Base-by-base conservation (phyloP, 1,140 invertebrate genomes). In the Megalonaias nervosa region DNA sequence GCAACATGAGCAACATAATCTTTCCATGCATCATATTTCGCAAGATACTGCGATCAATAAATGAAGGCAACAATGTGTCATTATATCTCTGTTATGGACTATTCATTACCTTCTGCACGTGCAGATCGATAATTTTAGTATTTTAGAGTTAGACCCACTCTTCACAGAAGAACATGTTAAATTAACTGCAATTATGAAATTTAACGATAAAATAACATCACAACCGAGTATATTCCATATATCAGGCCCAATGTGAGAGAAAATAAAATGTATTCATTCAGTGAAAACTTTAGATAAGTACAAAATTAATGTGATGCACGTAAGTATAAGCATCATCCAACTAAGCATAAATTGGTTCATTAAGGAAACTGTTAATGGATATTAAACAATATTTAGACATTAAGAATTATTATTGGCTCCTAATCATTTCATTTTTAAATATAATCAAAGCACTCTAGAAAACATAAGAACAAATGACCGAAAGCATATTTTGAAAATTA, bases 41-140 rank as follows among this genome's bases (percentile, higher is more conserved):
- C 60, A 48, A 31, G 56, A 23, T n/a, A 48, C 17, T 21, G 65
- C 62, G 57, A 59, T 65, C 21, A 73, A 73, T 31, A n/a, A 73
- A 23, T 21, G 31, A 23, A 23, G 67, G 60, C 13, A 56, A 57
- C 0, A 17, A 78, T 60, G 23, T 73, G 64, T 57, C 38, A 31
- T 48, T 16, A 73, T 5, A 55, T n/a, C 5, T 64, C 60, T 19
- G 61, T 73, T 14, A 73, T 65, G 13, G 61, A 73, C 56, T 65
- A 65, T 56, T 64, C 60, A 17, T 56, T 73, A 55, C n/a, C 16
- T 13, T 73, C 55, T 15, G 56, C 21, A 56, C 55, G 15, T 48
- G 15, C 14, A 17, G 3, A 21, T 65, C 12, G 13, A 16, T 55
- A 21, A 55, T 56, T 73, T 73, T 65, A 56, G 57, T 55, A 71